A percentile compares a stretch with the other conserved stretches of the same genome.
phyloP scores from a whole-genome alignment of 2,888 invertebrate species.

The Clanis bilineata region DNA sequence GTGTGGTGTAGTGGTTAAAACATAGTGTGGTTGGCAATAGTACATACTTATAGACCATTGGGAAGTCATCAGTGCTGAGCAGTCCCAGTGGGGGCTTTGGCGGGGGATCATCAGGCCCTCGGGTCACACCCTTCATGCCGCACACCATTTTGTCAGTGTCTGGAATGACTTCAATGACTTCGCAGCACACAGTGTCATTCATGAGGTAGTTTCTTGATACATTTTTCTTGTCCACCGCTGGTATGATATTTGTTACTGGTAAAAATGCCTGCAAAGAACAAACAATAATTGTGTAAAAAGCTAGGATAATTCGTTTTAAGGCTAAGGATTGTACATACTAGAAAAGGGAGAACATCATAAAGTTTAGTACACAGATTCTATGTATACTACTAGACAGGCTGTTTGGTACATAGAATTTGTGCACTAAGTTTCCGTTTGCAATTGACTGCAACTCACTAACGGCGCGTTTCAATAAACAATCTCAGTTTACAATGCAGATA shows the following conservation, averaged over 20 bases:
- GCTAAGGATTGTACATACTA: too few species aligned
- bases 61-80: slow-evolving; percentile 91
- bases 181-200: slow-evolving; percentile 94
- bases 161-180: slow-evolving; percentile 92
- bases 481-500: too few species aligned
- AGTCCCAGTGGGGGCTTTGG: slow-evolving; percentile 90
- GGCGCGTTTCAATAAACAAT: too few species aligned
- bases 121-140: slow-evolving; percentile 91
- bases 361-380: too few species aligned
- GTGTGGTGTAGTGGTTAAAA: slow-evolving; percentile 51
- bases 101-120: slow-evolving; percentile 86
- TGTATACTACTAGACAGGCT: too few species aligned
- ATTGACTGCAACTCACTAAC: too few species aligned
- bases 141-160: slow-evolving; percentile 94
- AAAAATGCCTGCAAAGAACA: slow-evolving; percentile 82
- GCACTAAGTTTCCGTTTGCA: too few species aligned
- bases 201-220: slow-evolving; percentile 89
- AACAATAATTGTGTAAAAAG: too few species aligned
- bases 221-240: slow-evolving; percentile 90
- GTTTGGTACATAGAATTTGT: too few species aligned
- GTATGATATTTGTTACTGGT: slow-evolving; percentile 87
- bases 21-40: slow-evolving; percentile 17
- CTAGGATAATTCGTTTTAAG: too few species aligned
- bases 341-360: neutral
- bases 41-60: slow-evolving; percentile 92